Conservation (phyloP, 2,113 vertebrate species). For the Colistium nudipinnis region DNA sequence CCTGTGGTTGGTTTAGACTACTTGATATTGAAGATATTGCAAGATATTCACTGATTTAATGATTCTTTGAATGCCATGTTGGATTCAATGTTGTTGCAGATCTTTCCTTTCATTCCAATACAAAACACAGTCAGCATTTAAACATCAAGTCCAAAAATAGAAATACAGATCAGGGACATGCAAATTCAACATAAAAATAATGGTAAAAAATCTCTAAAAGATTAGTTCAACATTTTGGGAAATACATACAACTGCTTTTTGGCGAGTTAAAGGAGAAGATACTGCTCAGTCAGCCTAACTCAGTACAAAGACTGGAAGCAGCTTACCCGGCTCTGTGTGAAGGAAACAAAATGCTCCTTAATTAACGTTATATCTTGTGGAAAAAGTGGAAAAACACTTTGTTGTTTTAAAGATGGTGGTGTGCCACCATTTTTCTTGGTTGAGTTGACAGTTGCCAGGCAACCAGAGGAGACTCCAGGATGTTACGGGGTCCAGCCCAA, state of each 20-base stretch:
- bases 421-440: background rate
- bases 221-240: background rate
- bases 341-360: background rate
- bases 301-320: background rate
- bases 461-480: conserved; percentile 1
- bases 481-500: conserved; percentile 1
- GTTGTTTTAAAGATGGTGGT: background rate
- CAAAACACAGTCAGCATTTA: conserved; percentile 16
- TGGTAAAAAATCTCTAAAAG: background rate
- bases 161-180: conserved; percentile 10
- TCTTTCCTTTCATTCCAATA: conserved; percentile 31
- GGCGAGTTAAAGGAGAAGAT: background rate
- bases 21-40: no score
- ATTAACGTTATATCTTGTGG: background rate
- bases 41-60: no score
- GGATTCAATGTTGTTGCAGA: conserved; percentile 4
- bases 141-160: conserved; percentile 7
- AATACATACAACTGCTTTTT: no score
- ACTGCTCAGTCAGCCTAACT: background rate
- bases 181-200: background rate
- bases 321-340: background rate
- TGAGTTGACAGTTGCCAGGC: background rate
- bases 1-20: background rate
- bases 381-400: conserved; percentile 6
- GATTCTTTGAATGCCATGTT: background rate